A percentile compares a stretch with the other conserved stretches of the same genome.
Conservation (phyloP, 92 coral and sea anemone species). For the Epizoanthus ramosus region DNA sequence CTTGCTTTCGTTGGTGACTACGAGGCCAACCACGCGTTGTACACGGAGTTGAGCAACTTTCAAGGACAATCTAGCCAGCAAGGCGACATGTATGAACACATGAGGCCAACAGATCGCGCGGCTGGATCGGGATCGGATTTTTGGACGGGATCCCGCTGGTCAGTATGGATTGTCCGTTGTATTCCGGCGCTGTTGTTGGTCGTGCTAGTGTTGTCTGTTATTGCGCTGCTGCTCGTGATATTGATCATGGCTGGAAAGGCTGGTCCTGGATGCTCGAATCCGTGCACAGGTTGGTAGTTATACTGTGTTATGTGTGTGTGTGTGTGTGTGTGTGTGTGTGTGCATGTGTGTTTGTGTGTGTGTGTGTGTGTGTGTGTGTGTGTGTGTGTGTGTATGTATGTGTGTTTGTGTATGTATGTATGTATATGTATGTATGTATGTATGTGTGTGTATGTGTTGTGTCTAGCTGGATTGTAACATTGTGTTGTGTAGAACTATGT, state of each 20-base stretch:
- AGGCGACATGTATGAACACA: no score
- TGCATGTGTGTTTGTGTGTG: no score
- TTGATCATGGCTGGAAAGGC: conserved; percentile 34
- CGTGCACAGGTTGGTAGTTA: conserved; percentile 14
- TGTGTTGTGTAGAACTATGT: no score
- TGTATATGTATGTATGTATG: no score
- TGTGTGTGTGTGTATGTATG: no score
- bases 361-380: no score
- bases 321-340: no score
- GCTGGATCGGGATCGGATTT: not conserved
- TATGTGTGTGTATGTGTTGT: no score
- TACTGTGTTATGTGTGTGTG: no score
- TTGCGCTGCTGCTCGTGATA: conserved; percentile 23
- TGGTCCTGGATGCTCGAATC: conserved; percentile 5
- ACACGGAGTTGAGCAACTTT: conserved; percentile 17
- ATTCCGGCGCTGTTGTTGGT: conserved; percentile 1
- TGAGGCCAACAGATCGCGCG: not conserved
- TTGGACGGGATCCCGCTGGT: conserved; percentile 4
- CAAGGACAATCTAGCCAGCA: not conserved
- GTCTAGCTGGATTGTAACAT: no score
- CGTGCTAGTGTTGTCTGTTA: conserved; percentile 10
- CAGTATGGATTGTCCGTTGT: not conserved
- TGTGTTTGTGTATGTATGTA: no score
- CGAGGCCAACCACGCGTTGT: conserved; percentile 10
- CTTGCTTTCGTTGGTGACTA: conserved; percentile 11